Evolutionary conservation across 2,888 invertebrate species (phyloP).

Genomic region (Trichacis sp.): DNA sequence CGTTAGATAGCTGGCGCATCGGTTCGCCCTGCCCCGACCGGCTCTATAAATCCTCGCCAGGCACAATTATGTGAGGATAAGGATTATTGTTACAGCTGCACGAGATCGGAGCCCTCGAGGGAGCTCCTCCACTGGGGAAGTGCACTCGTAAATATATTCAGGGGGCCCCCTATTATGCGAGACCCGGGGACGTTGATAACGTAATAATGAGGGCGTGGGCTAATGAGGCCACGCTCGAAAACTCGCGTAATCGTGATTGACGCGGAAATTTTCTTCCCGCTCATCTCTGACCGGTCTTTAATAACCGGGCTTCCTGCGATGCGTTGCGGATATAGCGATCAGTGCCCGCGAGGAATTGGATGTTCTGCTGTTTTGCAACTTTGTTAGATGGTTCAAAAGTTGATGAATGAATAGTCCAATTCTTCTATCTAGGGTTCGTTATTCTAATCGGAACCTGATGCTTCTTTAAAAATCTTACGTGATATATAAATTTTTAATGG

Average conservation of each 20-base stretch:
- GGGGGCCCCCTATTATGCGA: constrained; percentile 50
- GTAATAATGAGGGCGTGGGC: constrained; percentile 63
- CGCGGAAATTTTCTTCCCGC: constrained; percentile 18
- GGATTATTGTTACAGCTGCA: constrained; percentile 63
- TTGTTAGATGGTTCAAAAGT: no score
- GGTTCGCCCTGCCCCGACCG: constrained; percentile 47
- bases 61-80: constrained; percentile 66
- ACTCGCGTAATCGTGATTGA: constrained; percentile 54
- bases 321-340: not conserved
- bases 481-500: no score
- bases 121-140: constrained; percentile 33
- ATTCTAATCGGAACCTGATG: no score
- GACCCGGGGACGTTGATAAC: constrained; percentile 60
- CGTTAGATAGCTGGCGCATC: constrained; percentile 59
- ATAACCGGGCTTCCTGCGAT: not conserved
- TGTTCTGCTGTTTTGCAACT: not conserved
- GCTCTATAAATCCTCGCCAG: constrained; percentile 66
- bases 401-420: no score
- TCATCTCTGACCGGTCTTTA: not conserved
- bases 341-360: not conserved
- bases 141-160: constrained; percentile 61
- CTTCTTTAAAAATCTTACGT: no score
- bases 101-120: constrained; percentile 23
- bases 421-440: no score
- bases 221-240: constrained; percentile 57